Evolutionary conservation across 37 sponge, comb jelly and placozoan genomes (phyloP).

Genomic region (Halichondria panicea): DNA sequence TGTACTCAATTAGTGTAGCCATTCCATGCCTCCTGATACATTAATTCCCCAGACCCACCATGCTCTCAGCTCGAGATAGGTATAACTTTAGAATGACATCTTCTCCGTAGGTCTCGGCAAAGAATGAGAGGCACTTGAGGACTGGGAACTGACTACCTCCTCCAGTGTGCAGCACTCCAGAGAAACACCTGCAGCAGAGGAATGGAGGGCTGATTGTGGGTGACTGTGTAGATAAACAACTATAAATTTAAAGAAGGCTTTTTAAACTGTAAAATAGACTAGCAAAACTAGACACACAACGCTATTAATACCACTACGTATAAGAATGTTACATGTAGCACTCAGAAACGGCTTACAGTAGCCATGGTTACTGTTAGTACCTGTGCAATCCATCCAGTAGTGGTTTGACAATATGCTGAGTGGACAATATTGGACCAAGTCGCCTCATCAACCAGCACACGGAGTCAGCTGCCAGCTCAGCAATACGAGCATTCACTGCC

Average conservation of each 20-base stretch:
- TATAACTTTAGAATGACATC: slow-evolving; percentile 44
- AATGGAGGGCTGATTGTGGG: neutral
- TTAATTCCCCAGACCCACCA: slow-evolving; percentile 41
- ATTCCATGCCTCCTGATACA: no score
- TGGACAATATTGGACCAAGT: slow-evolving; percentile 72
- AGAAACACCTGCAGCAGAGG: slow-evolving; percentile 68
- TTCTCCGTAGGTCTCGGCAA: slow-evolving; percentile 59
- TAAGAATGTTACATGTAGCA: no score
- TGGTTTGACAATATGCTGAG: slow-evolving; percentile 65
- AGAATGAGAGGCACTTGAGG: slow-evolving; percentile 37
- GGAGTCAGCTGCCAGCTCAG: slow-evolving; percentile 69
- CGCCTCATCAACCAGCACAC: slow-evolving; percentile 69
- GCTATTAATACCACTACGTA: no score
- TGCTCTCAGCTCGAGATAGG: slow-evolving; percentile 52
- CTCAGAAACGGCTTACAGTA: no score
- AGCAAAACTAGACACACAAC: no score
- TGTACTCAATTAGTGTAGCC: neutral
- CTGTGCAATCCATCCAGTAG: slow-evolving; percentile 62
- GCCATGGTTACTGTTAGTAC: no score
- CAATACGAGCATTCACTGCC: slow-evolving; percentile 20
- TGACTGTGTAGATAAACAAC: neutral
- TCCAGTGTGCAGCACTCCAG: slow-evolving; percentile 6
- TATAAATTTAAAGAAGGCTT: neutral
- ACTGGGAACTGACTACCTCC: slow-evolving; percentile 18
- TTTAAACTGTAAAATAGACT: no score